Evolutionary conservation across 2,797 vertebrate species (phyloP), one percentile per base, ranked within the genome.

Genomic region (Danio choprae): DNA sequence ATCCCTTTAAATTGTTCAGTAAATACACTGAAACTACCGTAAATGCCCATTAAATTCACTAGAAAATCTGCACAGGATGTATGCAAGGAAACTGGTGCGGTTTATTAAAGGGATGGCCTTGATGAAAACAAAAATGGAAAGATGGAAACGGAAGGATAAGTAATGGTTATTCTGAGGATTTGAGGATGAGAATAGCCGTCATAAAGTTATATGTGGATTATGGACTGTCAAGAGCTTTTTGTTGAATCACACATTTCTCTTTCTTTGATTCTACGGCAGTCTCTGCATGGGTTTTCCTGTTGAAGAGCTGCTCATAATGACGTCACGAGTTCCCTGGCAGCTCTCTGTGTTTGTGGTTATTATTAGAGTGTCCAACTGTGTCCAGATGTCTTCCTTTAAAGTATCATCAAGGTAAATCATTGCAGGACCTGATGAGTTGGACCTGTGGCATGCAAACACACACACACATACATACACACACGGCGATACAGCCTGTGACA

Each of bases 381-480:
- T 90, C 90, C 93, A 94, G 91, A 92, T 94, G 91, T 93, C 92
- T 92, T 93, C 89, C 91, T 92, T 85, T 92, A 86, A 92, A 92
- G 89, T 68, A 70, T 89, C 87, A 84, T 91, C 88, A 88, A 89
- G 60, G 86, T 90, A 89, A 93, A 88, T 90, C 86, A 83, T 88
- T 87, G 86, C 86, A 82, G 84, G 78, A 68, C 36, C 20, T 77
- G 78, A 80, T 77, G 84, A 83, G 89, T 83, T 83, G 68, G 44
- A 69, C 87, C 76, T 38, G 29, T 20, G 80, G 80, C 78, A 65
- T 51, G 63, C 20, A 48, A 70, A 86, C 86, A 29, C 64, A 29
- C 43, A 46, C 62, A 2, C 13, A 36, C 20, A 41, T 36, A 44
- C 18, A 8, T 6, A 3, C 65, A n/a, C 46, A 16, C 67, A 2